phyloP scores from a whole-genome alignment of 2,113 vertebrate genomes.

The Actinemys pallida region DNA sequence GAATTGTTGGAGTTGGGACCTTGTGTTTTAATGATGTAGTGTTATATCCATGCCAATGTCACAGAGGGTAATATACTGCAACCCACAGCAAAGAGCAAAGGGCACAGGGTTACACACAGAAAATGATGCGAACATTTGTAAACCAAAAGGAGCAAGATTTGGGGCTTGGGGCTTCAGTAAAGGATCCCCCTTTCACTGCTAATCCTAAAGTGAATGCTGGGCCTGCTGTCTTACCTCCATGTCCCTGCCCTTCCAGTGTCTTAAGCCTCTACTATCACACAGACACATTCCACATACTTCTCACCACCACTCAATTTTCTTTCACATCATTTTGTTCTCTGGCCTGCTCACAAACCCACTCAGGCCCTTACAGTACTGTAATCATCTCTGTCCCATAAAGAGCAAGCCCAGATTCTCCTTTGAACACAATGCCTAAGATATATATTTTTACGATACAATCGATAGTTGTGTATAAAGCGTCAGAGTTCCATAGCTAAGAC shows the following conservation, averaged over 20 bases:
- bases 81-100: not conserved
- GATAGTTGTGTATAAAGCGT: not conserved
- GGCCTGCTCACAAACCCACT: not conserved
- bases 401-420: not conserved
- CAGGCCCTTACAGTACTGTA: not conserved
- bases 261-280: accelerated
- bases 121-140: not conserved
- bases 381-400: not conserved
- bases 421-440: not conserved
- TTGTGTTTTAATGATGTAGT: not conserved
- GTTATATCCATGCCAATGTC: not conserved
- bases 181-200: not conserved
- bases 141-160: not conserved
- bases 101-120: not conserved
- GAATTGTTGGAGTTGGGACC: not conserved
- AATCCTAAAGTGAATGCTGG: not conserved
- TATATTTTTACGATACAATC: not conserved
- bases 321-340: not conserved
- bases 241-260: not conserved
- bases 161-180: not conserved
- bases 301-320: not conserved
- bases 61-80: not conserved
- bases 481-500: not conserved
- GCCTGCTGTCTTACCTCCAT: not conserved
- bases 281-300: not conserved